Evolutionary conservation across 2,797 vertebrate species (phyloP).

Genomic region (Euthynnus affinis): DNA sequence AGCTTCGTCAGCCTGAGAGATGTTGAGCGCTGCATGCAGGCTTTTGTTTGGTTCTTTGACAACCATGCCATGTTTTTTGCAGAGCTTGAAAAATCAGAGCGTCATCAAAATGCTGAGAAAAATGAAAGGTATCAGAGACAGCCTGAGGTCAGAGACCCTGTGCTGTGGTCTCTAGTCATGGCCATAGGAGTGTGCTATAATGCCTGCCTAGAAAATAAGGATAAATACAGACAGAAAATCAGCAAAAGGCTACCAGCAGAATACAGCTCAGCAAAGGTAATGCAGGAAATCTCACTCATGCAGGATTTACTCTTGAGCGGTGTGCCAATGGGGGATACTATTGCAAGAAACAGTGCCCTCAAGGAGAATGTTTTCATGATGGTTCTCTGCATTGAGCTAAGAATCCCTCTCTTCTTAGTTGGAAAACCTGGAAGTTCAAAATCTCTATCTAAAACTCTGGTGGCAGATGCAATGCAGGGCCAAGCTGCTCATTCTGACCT

Average conservation of each 20-base stretch:
- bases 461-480: slow-evolving; percentile 97
- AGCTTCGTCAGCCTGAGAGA: slow-evolving; percentile 97
- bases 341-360: slow-evolving; percentile 93
- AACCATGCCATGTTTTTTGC: slow-evolving; percentile 83
- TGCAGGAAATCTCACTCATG: slow-evolving; percentile 89
- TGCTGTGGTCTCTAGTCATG: slow-evolving; percentile 93
- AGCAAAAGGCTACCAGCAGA: slow-evolving; percentile 79
- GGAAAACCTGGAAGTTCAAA: slow-evolving; percentile 99
- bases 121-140: slow-evolving; percentile 34
- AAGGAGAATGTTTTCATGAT: slow-evolving; percentile 99
- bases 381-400: slow-evolving; percentile 96
- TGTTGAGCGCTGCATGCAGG: slow-evolving; percentile 94
- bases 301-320: slow-evolving; percentile 93
- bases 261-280: slow-evolving; percentile 78
- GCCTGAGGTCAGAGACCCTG: slow-evolving; percentile 55
- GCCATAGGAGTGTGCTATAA: slow-evolving; percentile 95
- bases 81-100: slow-evolving; percentile 78
- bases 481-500: slow-evolving; percentile 91
- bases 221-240: slow-evolving; percentile 84
- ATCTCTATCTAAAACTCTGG: slow-evolving; percentile 96
- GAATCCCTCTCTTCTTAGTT: slow-evolving; percentile 96
- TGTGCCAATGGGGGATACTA: slow-evolving; percentile 89
- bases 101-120: slow-evolving; percentile 7
- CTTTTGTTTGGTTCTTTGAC: slow-evolving; percentile 91
- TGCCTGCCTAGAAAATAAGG: slow-evolving; percentile 91